Base-by-base conservation (phyloP, 2,888 invertebrate species). In the Cephalotes varians region DNA sequence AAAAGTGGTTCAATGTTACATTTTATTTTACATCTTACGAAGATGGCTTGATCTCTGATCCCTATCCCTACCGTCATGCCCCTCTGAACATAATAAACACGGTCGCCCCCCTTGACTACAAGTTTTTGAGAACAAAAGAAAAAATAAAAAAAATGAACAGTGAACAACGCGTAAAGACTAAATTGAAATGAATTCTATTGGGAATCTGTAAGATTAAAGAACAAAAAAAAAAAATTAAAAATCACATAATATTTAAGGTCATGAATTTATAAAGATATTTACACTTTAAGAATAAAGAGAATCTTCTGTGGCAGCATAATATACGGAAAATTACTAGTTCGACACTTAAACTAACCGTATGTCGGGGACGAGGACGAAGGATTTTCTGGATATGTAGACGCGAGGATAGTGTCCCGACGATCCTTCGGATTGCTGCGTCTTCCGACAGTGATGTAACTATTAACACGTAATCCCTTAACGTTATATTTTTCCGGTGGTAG, bases 381-480 rank as follows among this genome's bases (percentile, higher is more conserved):
- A 85, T 88, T 85, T 72, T 71, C 83, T 77, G 84, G 83, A 85
- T 85, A 74, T 67, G 31, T 31, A 62, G 76, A 81, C 56, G 74
- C 44, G 18, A 51, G 56, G 44, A 12, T 37, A 56, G 58, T 71
- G 15, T 87, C 85, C 89, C 49, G 87, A 81, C 81, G 82, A 85
- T 86, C 84, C 83, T 87, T 73, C 85, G 85, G 84, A 37, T 86
- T 80, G 83, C 77, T 85, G 87, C 85, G 87, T 87, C 89, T 88
- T 87, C 90, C 92, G 92, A 92, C 93, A 93, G 93, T 94, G 94
- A 94, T 94, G 93, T 94, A 94, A 94, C 93, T 94, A 93, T 93
- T 94, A 94, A 94, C 91, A 92, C 92, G 91, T 94, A 94, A 93
- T 87, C 92, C 92, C 88, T 94, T 93, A 93, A 93, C 86, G 92